Percentiles rank a stretch among this genome's conserved stretches.
These are phyloP conservation scores for Criorhina ranunculi DNA, from an alignment of 2,888 invertebrate genomes.

Conservation along the genomic window DNA sequence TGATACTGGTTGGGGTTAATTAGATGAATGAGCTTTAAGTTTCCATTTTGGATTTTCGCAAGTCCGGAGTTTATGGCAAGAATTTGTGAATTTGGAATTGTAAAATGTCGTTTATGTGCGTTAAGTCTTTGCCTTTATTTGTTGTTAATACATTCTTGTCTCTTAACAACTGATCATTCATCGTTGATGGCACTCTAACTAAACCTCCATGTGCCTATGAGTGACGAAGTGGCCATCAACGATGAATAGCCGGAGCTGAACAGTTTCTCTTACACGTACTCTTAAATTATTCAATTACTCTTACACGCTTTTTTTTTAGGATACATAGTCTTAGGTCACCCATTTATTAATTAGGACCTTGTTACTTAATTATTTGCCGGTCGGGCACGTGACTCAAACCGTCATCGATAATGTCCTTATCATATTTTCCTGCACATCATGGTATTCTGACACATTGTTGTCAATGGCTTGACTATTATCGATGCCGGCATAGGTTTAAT, in stretches of 20 bases:
- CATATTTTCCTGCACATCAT: neutral
- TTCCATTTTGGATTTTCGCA: too few relatives aligned
- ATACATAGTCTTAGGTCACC: neutral
- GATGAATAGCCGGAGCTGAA: slow-evolving; percentile 9
- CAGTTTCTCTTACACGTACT: too few relatives aligned
- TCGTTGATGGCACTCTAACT: neutral
- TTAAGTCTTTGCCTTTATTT: too few relatives aligned
- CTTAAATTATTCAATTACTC: too few relatives aligned
- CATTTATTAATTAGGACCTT: slow-evolving; percentile 40
- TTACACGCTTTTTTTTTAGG: too few relatives aligned
- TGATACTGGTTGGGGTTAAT: too few relatives aligned
- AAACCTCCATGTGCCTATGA: neutral
- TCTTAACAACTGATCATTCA: neutral
- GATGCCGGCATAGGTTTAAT: slow-evolving; percentile 29
- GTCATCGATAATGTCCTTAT: slow-evolving; percentile 23
- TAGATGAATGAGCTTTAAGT: too few relatives aligned
- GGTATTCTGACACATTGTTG: slow-evolving; percentile 12
- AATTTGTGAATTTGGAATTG: too few relatives aligned
- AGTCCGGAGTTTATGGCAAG: too few relatives aligned
- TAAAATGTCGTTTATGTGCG: too few relatives aligned
- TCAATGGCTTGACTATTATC: slow-evolving; percentile 25
- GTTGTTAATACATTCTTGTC: too few relatives aligned
- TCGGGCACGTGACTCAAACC: slow-evolving; percentile 7
- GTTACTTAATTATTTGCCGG: slow-evolving; percentile 42
- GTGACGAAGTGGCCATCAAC: neutral